Percentiles rank a stretch among this genome's conserved stretches.
Evolutionary conservation across 2,113 vertebrate species (phyloP).

Genomic region (Hippocampus guttulatus): DNA sequence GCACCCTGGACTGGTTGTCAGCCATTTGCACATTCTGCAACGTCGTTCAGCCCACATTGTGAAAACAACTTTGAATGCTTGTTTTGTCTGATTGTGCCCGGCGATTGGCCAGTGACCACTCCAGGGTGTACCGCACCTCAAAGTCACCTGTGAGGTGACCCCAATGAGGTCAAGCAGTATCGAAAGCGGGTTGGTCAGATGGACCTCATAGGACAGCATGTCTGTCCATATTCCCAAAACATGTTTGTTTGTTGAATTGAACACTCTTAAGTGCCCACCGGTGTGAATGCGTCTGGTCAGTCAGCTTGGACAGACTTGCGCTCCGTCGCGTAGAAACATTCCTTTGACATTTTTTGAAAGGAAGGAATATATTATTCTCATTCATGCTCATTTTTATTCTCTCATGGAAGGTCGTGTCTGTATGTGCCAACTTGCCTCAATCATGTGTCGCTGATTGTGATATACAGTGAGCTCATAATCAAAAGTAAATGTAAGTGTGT

Average conservation of each 20-base stretch:
- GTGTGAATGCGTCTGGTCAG: not conserved
- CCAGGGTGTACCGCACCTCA: not conserved
- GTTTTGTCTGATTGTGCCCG: not conserved
- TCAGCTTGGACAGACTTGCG: not conserved
- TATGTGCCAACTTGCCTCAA: conserved; percentile 32
- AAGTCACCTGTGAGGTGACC: not conserved
- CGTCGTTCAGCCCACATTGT: not conserved
- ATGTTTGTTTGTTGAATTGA: not conserved
- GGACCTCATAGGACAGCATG: no score
- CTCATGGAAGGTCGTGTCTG: conserved; percentile 8
- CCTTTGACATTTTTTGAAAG: not conserved
- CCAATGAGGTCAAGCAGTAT: not conserved
- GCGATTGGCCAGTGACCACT: not conserved
- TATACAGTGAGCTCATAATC: not conserved
- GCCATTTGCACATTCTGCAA: not conserved
- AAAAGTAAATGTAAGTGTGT: conserved; percentile 1
- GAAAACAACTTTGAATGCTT: not conserved
- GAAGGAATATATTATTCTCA: not conserved
- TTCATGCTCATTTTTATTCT: not conserved
- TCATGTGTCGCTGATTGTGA: not conserved
- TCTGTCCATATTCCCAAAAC: not conserved
- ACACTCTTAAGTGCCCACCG: not conserved
- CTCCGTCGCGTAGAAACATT: not conserved
- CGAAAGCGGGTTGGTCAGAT: no score
- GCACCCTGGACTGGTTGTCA: not conserved